A percentile compares a stretch with the other conserved stretches of the same genome.
These are phyloP conservation scores for Luscinia megarhynchos DNA, from an alignment of 2,797 vertebrate genomes.

Conservation along the genomic window DNA sequence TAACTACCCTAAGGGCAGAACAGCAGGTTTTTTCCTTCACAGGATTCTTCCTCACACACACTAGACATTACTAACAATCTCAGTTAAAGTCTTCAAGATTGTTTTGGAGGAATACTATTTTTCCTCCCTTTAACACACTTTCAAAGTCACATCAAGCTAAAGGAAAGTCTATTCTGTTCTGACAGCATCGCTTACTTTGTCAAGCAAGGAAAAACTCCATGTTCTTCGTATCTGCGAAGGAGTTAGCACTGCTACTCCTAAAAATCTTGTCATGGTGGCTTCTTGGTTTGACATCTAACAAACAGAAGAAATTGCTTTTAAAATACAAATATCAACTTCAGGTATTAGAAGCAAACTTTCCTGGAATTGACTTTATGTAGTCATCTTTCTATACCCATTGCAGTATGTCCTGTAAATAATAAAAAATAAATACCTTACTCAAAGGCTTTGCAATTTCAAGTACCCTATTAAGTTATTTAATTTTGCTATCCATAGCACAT, in stretches of 20 bases:
- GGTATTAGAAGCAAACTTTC: neutral
- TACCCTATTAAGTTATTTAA: conserved; percentile 71
- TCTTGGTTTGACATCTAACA: neutral
- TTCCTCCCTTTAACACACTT: neutral
- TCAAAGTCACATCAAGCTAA: neutral
- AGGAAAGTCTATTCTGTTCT: neutral
- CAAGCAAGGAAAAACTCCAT: neutral
- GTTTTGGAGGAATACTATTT: neutral
- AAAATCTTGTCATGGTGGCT: neutral
- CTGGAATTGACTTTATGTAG: neutral
- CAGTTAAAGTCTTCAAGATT: neutral
- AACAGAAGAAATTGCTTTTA: neutral
- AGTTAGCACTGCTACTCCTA: neutral
- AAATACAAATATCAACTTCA: neutral
- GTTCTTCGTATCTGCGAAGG: neutral
- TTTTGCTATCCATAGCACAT: conserved; percentile 74
- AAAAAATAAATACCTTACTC: conserved; percentile 4
- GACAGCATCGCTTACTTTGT: neutral
- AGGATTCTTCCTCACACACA: neutral
- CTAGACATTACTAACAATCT: neutral
- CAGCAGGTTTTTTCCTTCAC: neutral
- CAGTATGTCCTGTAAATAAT: neutral
- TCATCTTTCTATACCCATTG: neutral
- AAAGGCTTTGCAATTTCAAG: conserved; percentile 59
- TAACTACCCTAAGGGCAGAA: neutral